These are phyloP conservation scores for Volucella zonaria DNA, from an alignment of 2,888 invertebrate species.

Conservation along the genomic window DNA sequence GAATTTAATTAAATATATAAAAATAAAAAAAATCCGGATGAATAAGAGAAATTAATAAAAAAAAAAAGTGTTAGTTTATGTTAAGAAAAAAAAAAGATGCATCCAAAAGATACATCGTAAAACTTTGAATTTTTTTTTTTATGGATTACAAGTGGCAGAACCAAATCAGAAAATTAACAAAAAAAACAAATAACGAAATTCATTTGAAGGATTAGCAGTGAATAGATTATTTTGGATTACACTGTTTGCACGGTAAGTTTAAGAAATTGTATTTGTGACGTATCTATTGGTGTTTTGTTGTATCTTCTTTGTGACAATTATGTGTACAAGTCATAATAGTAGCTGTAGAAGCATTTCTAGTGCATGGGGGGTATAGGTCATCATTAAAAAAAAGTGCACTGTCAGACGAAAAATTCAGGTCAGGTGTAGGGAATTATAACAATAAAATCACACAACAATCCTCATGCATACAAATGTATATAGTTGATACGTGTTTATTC, in stretches of 20 bases:
- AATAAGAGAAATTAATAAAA: conserved; percentile 56
- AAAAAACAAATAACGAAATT: not conserved
- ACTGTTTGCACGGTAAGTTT: conserved; percentile 52
- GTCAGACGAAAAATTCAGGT: conserved; percentile 36
- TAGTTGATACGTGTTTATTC: not conserved
- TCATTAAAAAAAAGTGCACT: conserved; percentile 12
- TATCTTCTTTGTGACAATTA: conserved; percentile 14
- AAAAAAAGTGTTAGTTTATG: conserved; percentile 57
- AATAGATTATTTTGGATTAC: conserved; percentile 59
- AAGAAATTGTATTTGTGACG: not conserved
- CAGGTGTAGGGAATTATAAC: conserved; percentile 50
- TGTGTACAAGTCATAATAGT: not conserved
- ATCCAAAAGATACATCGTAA: conserved; percentile 32
- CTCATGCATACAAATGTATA: conserved; percentile 1
- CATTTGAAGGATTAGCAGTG: conserved; percentile 48
- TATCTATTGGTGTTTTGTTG: not conserved
- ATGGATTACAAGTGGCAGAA: conserved; percentile 32
- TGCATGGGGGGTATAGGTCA: not conserved
- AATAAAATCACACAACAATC: conserved; percentile 49
- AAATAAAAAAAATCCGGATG: conserved; percentile 40
- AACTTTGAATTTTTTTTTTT: conserved; percentile 41
- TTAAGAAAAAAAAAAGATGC: conserved; percentile 42
- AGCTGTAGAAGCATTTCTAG: not conserved
- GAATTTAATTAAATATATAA: conserved; percentile 12
- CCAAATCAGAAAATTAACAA: conserved; percentile 7